Evolutionary conservation across 2,888 invertebrate species (phyloP).

Genomic region (Andricus curvator): DNA sequence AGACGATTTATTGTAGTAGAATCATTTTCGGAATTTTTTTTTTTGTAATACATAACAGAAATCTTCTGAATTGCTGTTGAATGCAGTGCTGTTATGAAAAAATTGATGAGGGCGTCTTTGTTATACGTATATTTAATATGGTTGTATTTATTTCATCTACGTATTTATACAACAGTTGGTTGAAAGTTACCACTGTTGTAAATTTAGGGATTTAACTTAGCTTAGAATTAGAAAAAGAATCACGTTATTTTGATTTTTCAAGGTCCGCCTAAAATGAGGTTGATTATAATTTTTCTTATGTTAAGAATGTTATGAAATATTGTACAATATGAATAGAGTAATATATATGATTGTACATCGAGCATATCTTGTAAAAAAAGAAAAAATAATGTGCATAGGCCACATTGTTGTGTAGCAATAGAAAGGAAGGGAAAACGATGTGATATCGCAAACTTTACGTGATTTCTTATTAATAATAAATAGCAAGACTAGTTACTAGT

Average conservation of each 20-base stretch:
- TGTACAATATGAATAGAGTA: constrained; percentile 34
- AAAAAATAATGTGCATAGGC: constrained; percentile 9
- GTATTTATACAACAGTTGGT: neutral
- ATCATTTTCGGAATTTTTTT: neutral
- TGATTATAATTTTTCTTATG: constrained; percentile 18
- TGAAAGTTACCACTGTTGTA: neutral
- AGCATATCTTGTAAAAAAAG: constrained; percentile 37
- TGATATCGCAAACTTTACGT: constrained; percentile 24
- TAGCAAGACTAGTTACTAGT: neutral
- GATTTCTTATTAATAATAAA: constrained; percentile 24
- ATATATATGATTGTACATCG: constrained; percentile 36
- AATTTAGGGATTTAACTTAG: neutral
- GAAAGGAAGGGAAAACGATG: constrained; percentile 23
- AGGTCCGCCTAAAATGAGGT: neutral
- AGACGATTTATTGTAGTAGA: neutral
- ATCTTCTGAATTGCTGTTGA: neutral
- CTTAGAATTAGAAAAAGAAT: neutral
- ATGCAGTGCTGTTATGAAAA: neutral
- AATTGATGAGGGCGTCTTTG: neutral
- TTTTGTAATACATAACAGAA: neutral
- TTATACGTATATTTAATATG: constrained; percentile 5
- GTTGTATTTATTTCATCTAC: constrained; percentile 16
- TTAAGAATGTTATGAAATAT: constrained; percentile 17
- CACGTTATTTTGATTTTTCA: neutral
- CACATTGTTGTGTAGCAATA: neutral